Evolutionary conservation across 2,113 vertebrate genomes (phyloP).

Genomic region (Dromaius novaehollandiae): DNA sequence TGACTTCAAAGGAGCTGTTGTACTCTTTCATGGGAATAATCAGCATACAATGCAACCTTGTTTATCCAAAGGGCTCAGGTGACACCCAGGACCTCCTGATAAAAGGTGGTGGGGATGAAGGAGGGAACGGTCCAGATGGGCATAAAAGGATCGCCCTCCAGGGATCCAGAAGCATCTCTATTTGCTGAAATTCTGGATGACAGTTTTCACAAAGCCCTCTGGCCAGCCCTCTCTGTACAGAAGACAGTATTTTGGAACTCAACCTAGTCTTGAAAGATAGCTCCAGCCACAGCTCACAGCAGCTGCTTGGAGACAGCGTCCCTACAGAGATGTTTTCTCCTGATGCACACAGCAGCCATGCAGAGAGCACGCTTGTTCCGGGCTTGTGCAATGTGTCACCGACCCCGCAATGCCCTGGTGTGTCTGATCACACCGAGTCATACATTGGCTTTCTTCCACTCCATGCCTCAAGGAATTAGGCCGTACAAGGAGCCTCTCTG

Average conservation of each 20-base stretch:
- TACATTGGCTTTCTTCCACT: not conserved
- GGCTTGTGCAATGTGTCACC: not conserved
- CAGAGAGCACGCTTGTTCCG: not conserved
- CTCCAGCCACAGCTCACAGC: not conserved
- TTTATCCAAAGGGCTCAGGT: conserved; percentile 58
- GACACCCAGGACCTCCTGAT: conserved; percentile 24
- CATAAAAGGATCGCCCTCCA: not conserved
- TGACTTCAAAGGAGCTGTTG: conserved; percentile 51
- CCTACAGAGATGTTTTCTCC: not conserved
- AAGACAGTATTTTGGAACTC: not conserved
- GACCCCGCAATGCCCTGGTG: not conserved
- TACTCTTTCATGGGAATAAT: conserved; percentile 51
- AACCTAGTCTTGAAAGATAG: not conserved
- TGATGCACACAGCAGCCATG: fast-evolving
- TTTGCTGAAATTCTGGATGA: not conserved
- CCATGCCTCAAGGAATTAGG: not conserved
- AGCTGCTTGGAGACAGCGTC: fast-evolving
- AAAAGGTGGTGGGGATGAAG: conserved; percentile 12
- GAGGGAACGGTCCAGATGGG: conserved; percentile 3
- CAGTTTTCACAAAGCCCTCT: not conserved
- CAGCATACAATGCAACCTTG: conserved; percentile 30
- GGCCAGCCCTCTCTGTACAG: not conserved
- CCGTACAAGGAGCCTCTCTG: not conserved
- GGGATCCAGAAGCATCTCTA: not conserved
- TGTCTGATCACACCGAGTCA: fast-evolving